Conservation (phyloP, 2,797 vertebrate genomes). For the Arctocebus calabarensis region DNA sequence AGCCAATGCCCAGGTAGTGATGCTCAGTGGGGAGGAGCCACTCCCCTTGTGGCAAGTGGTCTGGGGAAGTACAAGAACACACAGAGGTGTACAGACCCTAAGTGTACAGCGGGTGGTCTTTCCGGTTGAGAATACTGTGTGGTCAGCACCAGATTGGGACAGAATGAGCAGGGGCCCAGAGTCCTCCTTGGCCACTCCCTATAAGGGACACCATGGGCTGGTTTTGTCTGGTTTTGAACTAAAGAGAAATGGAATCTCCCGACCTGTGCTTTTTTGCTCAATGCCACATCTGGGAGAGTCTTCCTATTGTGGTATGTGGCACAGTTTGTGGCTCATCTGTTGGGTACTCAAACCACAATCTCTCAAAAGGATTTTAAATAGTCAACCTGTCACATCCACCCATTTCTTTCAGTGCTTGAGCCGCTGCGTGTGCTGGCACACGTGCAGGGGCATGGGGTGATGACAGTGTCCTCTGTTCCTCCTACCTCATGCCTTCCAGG, state of each 20-base stretch:
- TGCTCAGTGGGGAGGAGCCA: too few relatives aligned
- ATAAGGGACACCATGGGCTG: background rate
- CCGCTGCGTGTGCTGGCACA: background rate
- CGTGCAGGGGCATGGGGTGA: background rate
- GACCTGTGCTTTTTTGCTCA: background rate
- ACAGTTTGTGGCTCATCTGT: too few relatives aligned
- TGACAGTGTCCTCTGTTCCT: background rate
- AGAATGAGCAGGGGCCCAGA: background rate
- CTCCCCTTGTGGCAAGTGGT: background rate
- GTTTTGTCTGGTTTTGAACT: background rate
- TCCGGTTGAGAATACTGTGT: too few relatives aligned
- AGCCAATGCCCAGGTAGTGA: background rate
- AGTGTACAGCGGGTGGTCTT: background rate
- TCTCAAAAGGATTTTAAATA: background rate
- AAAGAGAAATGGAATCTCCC: too few relatives aligned
- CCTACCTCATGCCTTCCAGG: fast-evolving
- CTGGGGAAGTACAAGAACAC: background rate
- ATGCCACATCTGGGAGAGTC: background rate
- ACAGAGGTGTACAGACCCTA: background rate
- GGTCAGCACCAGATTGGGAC: background rate
- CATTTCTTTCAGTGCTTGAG: background rate
- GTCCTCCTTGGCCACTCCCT: background rate
- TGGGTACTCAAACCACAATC: too few relatives aligned
- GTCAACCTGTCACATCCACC: background rate
- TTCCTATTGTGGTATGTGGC: fast-evolving